Conservation (phyloP, 2,113 vertebrate genomes). For the Xenopus tropicalis region UCB_Xtro_10.0 CM004452.2:45155501-45156000, state of each 20-base stretch:
- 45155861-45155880: too few relatives aligned
- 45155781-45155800: conserved; percentile 2
- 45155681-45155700: background rate
- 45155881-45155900: background rate
- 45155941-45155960: too few relatives aligned
- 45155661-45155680: background rate
- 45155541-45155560: background rate
- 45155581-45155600: conserved; percentile 72
- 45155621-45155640: conserved; percentile 53
- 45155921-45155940: background rate
- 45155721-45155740: background rate
- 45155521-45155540: background rate
- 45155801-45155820: conserved; percentile 5
- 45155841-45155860: background rate
- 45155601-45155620: conserved; percentile 65
- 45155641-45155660: background rate
- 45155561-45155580: conserved; percentile 46
- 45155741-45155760: background rate
- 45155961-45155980: too few relatives aligned
- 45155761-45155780: conserved; percentile 1
- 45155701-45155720: background rate
- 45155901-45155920: background rate
- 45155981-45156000: too few relatives aligned
- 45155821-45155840: background rate
- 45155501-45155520: conserved; percentile 13